A percentile compares a stretch with the other conserved stretches of the same genome.
These are phyloP conservation scores for Ciconia nigra DNA, from an alignment of 2,797 vertebrate genomes.

Conservation along the genomic window DNA sequence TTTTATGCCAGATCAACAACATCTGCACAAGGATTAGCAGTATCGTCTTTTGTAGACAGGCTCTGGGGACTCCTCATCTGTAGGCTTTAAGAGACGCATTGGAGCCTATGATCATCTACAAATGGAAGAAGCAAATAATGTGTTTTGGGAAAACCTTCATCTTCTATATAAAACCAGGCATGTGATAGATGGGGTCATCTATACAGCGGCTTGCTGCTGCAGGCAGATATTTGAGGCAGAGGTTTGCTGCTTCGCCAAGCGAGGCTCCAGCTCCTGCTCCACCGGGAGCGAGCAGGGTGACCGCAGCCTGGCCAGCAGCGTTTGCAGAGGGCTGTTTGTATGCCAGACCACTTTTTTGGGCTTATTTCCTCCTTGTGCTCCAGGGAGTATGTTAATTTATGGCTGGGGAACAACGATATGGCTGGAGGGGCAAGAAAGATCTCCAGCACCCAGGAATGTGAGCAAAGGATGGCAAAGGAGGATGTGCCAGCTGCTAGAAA, in stretches of 20 bases:
- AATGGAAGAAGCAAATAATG: not conserved
- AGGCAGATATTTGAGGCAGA: not conserved
- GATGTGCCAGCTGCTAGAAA: not conserved
- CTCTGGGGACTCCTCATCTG: not conserved
- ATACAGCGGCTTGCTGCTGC: not conserved
- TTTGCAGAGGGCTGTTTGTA: not conserved
- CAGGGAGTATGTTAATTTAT: not conserved
- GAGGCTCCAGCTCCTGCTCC: not conserved
- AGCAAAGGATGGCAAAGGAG: not conserved
- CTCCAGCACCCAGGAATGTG: fast-evolving
- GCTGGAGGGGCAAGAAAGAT: not conserved
- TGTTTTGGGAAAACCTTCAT: not conserved
- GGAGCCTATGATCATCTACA: not conserved
- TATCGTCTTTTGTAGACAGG: not conserved
- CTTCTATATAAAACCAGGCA: not conserved
- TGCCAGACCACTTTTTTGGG: not conserved
- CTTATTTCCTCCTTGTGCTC: not conserved
- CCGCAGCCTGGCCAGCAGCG: not conserved
- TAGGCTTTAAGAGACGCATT: not conserved
- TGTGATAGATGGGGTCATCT: not conserved
- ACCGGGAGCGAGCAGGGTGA: not conserved
- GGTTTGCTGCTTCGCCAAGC: fast-evolving
- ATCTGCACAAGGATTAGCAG: not conserved
- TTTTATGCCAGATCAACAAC: not conserved
- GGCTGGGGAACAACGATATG: not conserved